phyloP scores from a whole-genome alignment of 2,888 invertebrate genomes.

The Zygothrica quintamaculata region DNA sequence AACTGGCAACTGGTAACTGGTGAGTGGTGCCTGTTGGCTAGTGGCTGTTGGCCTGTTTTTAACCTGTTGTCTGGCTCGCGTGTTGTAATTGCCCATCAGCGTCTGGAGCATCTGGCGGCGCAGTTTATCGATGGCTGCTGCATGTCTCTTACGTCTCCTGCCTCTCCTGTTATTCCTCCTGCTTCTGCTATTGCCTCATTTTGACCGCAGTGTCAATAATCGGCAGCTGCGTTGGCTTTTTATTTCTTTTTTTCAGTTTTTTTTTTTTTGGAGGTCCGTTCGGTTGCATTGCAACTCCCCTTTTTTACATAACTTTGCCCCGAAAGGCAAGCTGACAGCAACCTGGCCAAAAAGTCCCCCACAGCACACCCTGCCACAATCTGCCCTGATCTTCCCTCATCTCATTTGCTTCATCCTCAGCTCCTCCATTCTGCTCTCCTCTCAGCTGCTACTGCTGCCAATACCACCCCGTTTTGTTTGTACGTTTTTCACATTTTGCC shows the following conservation, averaged over 20 bases:
- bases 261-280: constrained; percentile 50
- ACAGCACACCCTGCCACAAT: no score
- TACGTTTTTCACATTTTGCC: constrained; percentile 62
- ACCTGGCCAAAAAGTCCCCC: constrained; percentile 7
- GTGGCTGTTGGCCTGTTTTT: constrained; percentile 22
- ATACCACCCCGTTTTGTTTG: constrained; percentile 3
- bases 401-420: neutral
- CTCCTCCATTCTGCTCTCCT: no score
- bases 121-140: constrained; percentile 65
- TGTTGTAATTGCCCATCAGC: constrained; percentile 73
- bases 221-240: constrained; percentile 73
- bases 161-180: neutral
- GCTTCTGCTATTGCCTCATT: constrained; percentile 25
- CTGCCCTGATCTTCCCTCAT: neutral
- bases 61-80: constrained; percentile 74
- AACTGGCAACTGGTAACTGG: neutral
- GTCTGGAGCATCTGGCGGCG: constrained; percentile 72
- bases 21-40: constrained; percentile 7
- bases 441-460: constrained; percentile 8
- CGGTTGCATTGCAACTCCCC: constrained; percentile 39
- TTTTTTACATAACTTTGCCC: constrained; percentile 67
- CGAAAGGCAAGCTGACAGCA: constrained; percentile 29
- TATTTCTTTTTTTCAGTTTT: no score
- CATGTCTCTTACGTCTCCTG: neutral
- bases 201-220: constrained; percentile 77